Evolutionary conservation across 2,888 invertebrate species (phyloP).

Genomic region (Drosophila atripex): DNA sequence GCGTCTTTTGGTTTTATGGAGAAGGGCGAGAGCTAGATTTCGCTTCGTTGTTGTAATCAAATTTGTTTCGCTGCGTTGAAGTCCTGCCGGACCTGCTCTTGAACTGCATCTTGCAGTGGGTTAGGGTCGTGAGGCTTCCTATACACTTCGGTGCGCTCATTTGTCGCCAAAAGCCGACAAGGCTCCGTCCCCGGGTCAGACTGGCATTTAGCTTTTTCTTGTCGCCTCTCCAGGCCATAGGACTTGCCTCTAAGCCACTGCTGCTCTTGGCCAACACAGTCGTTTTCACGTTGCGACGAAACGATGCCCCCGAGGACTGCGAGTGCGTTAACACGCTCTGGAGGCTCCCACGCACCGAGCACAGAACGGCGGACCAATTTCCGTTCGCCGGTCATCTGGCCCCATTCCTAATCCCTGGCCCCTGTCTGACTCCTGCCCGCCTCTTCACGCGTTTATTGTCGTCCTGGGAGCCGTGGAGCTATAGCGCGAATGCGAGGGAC

Average conservation of each 20-base stretch:
- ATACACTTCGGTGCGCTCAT: conserved; percentile 59
- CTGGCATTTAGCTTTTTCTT: conserved; percentile 6
- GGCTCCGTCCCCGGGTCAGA: conserved; percentile 30
- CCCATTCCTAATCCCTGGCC: conserved; percentile 2
- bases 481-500: conserved; percentile 44
- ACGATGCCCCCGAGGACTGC: conserved; percentile 66
- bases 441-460: conserved; percentile 57
- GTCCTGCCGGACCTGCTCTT: conserved; percentile 33
- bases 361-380: conserved; percentile 10
- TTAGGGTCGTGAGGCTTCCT: conserved; percentile 35
- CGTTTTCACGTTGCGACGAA: conserved; percentile 41
- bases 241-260: conserved; percentile 50
- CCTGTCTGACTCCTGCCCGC: background rate
- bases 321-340: conserved; percentile 52
- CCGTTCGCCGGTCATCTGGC: conserved; percentile 11
- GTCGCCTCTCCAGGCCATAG: conserved; percentile 29
- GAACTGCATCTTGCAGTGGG: conserved; percentile 38
- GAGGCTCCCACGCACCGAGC: conserved; percentile 27
- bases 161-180: conserved; percentile 56
- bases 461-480: conserved; percentile 54
- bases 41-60: conserved; percentile 58
- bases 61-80: conserved; percentile 67
- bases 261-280: conserved; percentile 14
- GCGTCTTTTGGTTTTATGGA: conserved; percentile 41
- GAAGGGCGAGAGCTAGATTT: conserved; percentile 14